phyloP scores from a whole-genome alignment of 2,797 vertebrate species.

The Ctenosaura bakeri region DNA sequence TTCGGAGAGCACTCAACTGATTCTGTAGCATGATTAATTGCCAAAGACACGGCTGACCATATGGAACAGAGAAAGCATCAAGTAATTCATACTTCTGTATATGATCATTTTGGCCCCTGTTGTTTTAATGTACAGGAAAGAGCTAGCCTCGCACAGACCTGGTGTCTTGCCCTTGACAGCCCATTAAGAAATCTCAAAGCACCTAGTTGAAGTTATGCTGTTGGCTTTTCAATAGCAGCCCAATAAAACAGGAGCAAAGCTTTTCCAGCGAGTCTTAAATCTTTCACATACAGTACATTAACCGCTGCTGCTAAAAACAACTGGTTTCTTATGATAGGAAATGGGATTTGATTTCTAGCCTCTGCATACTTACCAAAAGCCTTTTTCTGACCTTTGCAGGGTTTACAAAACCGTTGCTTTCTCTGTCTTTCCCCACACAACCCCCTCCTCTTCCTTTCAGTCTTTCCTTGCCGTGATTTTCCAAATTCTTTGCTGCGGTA shows the following conservation, averaged over 20 bases:
- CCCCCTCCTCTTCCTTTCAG: background rate
- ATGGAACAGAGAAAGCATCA: slow-evolving; percentile 87
- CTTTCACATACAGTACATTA: slow-evolving; percentile 87
- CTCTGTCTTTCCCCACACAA: background rate
- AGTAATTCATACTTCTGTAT: slow-evolving; percentile 87
- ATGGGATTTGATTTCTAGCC: slow-evolving; percentile 85
- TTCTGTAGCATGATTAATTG: slow-evolving; percentile 86
- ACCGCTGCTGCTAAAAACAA: slow-evolving; percentile 84
- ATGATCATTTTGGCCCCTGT: slow-evolving; percentile 83
- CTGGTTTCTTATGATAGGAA: slow-evolving; percentile 89
- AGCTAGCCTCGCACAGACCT: slow-evolving; percentile 82
- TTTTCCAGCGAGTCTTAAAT: slow-evolving; percentile 87
- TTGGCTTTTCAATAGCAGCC: slow-evolving; percentile 87
- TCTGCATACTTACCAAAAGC: slow-evolving; percentile 81
- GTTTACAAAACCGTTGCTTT: slow-evolving; percentile 82
- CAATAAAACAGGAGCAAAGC: slow-evolving; percentile 87
- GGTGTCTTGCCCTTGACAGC: slow-evolving; percentile 87
- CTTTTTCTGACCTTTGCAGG: slow-evolving; percentile 78
- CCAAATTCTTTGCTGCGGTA: slow-evolving; percentile 67
- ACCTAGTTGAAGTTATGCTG: slow-evolving; percentile 84
- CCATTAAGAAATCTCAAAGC: slow-evolving; percentile 88
- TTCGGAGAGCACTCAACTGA: slow-evolving; percentile 83
- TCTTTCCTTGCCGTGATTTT: slow-evolving; percentile 57
- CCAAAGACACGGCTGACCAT: slow-evolving; percentile 86
- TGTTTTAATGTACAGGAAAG: slow-evolving; percentile 87